These are phyloP conservation scores for Sebastes oblongus DNA, from an alignment of 2,797 vertebrate species.

Conservation along the genomic window DNA sequence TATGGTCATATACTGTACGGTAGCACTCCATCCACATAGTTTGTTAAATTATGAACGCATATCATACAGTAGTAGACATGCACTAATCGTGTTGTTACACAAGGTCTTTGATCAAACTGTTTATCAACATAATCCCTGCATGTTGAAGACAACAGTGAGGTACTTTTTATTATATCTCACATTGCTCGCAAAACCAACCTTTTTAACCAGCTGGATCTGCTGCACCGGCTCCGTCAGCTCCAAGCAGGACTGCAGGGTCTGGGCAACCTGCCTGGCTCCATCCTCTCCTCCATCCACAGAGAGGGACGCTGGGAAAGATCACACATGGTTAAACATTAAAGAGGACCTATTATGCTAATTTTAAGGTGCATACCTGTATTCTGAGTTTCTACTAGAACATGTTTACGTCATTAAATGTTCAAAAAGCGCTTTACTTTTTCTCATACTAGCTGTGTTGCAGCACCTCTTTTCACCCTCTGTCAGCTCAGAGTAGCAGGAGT, in stretches of 20 bases:
- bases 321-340: neutral
- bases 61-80: neutral
- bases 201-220: constrained; percentile 91
- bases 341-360: no score
- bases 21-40: neutral
- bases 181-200: constrained; percentile 76
- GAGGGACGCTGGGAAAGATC: constrained; percentile 62
- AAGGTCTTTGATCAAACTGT: neutral
- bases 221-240: constrained; percentile 86
- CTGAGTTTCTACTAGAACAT: no score
- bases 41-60: neutral
- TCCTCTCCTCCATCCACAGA: constrained; percentile 79
- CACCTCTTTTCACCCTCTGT: no score
- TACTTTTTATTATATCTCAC: neutral
- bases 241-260: constrained; percentile 84
- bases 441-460: no score
- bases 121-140: neutral
- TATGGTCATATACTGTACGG: neutral
- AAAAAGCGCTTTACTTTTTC: no score
- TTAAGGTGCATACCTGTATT: no score
- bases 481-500: no score
- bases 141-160: neutral
- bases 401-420: no score
- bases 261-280: constrained; percentile 81
- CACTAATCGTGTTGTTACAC: neutral